Evolutionary conservation across 2,113 vertebrate species (phyloP).

Genomic region (Pogonocichla stellata): DNA sequence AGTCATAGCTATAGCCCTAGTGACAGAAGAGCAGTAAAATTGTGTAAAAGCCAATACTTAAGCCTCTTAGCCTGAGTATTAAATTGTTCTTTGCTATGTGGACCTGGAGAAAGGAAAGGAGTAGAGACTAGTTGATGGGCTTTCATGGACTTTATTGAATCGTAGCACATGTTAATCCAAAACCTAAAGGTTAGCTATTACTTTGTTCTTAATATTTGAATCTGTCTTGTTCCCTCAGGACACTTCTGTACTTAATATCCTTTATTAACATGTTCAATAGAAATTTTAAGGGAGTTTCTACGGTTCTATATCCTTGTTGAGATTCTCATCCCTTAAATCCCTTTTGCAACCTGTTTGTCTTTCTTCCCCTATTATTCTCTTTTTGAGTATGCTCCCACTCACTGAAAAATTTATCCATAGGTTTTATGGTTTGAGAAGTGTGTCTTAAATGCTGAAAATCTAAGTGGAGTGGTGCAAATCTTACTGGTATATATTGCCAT

Average conservation of each 20-base stretch:
- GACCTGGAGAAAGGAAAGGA: not conserved
- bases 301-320: not conserved
- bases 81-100: not conserved
- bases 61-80: not conserved
- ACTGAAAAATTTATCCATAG: not conserved
- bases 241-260: not conserved
- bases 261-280: not conserved
- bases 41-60: not conserved
- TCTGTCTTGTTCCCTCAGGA: not conserved
- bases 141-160: not conserved
- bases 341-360: not conserved
- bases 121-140: not conserved
- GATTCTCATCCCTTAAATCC: not conserved
- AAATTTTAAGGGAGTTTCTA: not conserved
- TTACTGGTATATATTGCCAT: not conserved
- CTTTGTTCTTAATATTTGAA: not conserved
- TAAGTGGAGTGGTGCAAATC: not conserved
- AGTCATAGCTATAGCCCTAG: not conserved
- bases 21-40: not conserved
- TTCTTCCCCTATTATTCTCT: not conserved
- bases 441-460: not conserved
- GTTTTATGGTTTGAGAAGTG: not conserved
- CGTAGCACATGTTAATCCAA: not conserved
- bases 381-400: rapidly evolving
- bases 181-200: not conserved